These are phyloP conservation scores for Lagodon rhomboides DNA, from an alignment of 2,797 vertebrate genomes.

Conservation along the genomic window DNA sequence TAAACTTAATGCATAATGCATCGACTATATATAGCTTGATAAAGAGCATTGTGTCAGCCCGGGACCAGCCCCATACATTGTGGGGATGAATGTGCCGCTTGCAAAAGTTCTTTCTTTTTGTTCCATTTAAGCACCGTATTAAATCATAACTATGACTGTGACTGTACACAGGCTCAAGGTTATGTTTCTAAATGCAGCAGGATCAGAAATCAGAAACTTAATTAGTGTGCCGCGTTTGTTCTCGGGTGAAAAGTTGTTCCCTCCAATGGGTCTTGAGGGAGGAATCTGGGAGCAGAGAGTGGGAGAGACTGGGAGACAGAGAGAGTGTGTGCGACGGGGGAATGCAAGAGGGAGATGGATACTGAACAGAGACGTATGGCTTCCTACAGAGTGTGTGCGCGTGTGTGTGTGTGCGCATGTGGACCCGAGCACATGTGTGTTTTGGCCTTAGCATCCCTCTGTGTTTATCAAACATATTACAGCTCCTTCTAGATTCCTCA, in stretches of 20 bases:
- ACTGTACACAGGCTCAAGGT: constrained; percentile 81
- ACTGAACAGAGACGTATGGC: constrained; percentile 58
- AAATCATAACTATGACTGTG: constrained; percentile 81
- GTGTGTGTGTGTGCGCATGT: constrained; percentile 14
- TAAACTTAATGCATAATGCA: constrained; percentile 84
- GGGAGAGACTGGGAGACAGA: constrained; percentile 52
- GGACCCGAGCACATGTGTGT: constrained; percentile 54
- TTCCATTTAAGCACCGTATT: constrained; percentile 83
- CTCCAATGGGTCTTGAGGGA: constrained; percentile 78
- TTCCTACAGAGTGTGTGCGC: constrained; percentile 42
- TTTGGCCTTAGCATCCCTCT: constrained; percentile 84
- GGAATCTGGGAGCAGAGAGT: constrained; percentile 64
- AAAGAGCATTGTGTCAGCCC: constrained; percentile 81
- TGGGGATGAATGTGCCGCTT: constrained; percentile 80
- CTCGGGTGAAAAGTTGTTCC: constrained; percentile 79
- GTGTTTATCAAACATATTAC: constrained; percentile 98
- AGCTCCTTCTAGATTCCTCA: constrained; percentile 97
- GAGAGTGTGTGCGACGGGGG: constrained; percentile 40
- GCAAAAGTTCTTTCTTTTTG: constrained; percentile 83
- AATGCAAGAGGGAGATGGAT: constrained; percentile 67
- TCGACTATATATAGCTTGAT: constrained; percentile 87
- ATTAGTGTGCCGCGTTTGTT: constrained; percentile 81
- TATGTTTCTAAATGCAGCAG: constrained; percentile 83
- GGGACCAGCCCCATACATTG: constrained; percentile 82
- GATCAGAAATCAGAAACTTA: constrained; percentile 84